Percentiles rank a stretch among this genome's conserved stretches.
Conservation (phyloP, 1,140 invertebrate genomes). For the Lepidostoma basale region DNA sequence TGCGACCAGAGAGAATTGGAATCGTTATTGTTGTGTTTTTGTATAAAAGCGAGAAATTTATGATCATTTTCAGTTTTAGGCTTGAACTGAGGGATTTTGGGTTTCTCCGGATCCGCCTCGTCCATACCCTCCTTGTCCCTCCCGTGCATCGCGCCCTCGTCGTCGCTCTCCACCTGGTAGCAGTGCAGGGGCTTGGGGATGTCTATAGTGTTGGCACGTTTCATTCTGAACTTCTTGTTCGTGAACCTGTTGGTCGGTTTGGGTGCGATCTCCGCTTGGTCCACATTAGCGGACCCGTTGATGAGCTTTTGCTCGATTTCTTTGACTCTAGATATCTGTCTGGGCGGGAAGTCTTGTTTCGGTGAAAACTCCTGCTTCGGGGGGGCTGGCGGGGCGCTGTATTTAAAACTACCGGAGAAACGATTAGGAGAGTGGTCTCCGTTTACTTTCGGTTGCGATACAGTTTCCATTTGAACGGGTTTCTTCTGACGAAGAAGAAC, state of each 20-base stretch:
- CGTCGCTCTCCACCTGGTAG: slow-evolving; percentile 60
- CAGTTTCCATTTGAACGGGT: slow-evolving; percentile 17
- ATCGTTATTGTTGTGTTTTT: slow-evolving; percentile 69
- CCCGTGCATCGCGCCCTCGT: slow-evolving; percentile 50
- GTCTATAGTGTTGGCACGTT: slow-evolving; percentile 86
- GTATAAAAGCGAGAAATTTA: slow-evolving; percentile 83
- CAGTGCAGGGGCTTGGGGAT: slow-evolving; percentile 74
- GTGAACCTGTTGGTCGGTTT: slow-evolving; percentile 64
- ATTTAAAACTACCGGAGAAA: not conserved
- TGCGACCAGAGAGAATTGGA: slow-evolving; percentile 49
- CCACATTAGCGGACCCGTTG: slow-evolving; percentile 53
- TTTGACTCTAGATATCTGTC: slow-evolving; percentile 45
- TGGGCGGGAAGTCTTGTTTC: too few species aligned
- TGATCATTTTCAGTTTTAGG: slow-evolving; percentile 84
- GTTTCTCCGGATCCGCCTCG: slow-evolving; percentile 47
- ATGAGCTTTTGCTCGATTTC: slow-evolving; percentile 49
- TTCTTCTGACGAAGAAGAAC: slow-evolving; percentile 25
- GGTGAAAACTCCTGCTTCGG: slow-evolving; percentile 24
- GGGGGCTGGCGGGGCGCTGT: slow-evolving; percentile 35
- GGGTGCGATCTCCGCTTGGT: slow-evolving; percentile 51
- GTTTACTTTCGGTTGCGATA: not conserved
- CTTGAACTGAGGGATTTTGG: slow-evolving; percentile 68
- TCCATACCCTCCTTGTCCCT: not conserved
- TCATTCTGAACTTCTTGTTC: slow-evolving; percentile 77
- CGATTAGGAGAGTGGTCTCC: slow-evolving; percentile 17